These are phyloP conservation scores for Ibycter americanus DNA, from an alignment of 2,797 vertebrate genomes.

Conservation along the genomic window DNA sequence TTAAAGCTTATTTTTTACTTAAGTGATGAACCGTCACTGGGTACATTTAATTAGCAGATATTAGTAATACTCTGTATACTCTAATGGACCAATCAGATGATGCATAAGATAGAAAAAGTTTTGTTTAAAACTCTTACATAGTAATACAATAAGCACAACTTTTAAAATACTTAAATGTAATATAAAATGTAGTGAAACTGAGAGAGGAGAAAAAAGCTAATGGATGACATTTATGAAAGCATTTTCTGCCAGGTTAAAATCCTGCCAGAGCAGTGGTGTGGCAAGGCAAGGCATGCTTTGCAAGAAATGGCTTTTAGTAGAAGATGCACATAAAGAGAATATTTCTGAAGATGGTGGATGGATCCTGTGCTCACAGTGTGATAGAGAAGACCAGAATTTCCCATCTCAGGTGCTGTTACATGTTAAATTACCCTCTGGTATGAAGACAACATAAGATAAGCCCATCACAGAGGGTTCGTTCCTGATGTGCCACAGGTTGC, in stretches of 20 bases:
- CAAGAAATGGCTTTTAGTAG: background rate
- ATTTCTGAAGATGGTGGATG: background rate
- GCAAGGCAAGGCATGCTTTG: background rate
- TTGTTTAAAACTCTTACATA: background rate
- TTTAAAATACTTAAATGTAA: background rate
- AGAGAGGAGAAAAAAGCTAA: background rate
- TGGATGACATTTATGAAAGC: background rate
- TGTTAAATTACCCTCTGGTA: background rate
- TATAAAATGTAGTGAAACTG: background rate
- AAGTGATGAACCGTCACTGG: background rate
- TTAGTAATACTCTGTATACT: background rate
- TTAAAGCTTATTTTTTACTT: background rate
- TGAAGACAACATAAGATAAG: background rate
- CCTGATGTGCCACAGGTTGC: background rate
- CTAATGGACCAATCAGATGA: background rate
- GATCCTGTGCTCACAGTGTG: background rate
- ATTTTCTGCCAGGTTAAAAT: background rate
- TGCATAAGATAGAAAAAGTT: background rate
- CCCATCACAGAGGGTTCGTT: background rate
- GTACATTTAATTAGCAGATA: background rate
- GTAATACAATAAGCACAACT: background rate
- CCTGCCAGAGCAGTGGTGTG: background rate
- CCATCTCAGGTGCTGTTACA: background rate
- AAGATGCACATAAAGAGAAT: background rate
- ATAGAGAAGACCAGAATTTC: background rate